Evolutionary conservation across 2,888 invertebrate species (phyloP), one percentile per base, ranked within the genome.

Genomic region (Scrobipalpa atriplicella): DNA sequence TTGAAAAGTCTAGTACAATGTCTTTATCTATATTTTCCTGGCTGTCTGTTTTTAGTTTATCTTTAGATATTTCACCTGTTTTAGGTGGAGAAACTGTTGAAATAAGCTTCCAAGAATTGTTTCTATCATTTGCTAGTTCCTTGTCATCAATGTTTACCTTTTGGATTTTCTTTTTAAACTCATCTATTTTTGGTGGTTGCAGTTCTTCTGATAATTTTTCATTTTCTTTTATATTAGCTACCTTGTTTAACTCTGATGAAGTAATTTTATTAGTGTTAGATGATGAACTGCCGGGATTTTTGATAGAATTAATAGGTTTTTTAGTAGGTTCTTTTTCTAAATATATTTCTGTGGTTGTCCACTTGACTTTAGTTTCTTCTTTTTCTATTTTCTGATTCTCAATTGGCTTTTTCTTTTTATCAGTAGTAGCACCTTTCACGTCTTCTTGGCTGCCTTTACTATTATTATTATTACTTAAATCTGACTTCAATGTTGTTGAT

Each of bases 41-140:
- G 51, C 72, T 81, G 38, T 89, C 86, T 60, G 79, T 75, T 76
- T 90, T 90, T 0, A 81, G 68, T 71, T 86, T 90, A n/a, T 89
- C 87, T 71, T 89, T 91, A 10, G 78, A 73, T 13, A 84, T 76
- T 73, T 89, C 90, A 73, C 86, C 85, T 9, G 75, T 70, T 80
- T 90, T 92, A 10, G 93, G 89, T 13, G 94, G 94, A 19, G 90
- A 83, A 16, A 94, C 87, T 0, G 94, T 94, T 16, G 94, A 91
- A 69, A 95, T 93, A 41, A 94, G 84, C 70, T 94, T 94, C 95
- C 95, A 95, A 9, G 93, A 90, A 77, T 85, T 86, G 72, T 91
- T 92, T 69, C 86, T 83, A 71, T 87, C 85, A 67, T 78, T 88
- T 0, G 78, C 75, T 52, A 90, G 70, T 75, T 92, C 92, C 74